A percentile compares a stretch with the other conserved stretches of the same genome.
These are phyloP conservation scores for Drosophila imparisetae DNA, from an alignment of 2,888 invertebrate genomes.

Conservation along the genomic window DNA sequence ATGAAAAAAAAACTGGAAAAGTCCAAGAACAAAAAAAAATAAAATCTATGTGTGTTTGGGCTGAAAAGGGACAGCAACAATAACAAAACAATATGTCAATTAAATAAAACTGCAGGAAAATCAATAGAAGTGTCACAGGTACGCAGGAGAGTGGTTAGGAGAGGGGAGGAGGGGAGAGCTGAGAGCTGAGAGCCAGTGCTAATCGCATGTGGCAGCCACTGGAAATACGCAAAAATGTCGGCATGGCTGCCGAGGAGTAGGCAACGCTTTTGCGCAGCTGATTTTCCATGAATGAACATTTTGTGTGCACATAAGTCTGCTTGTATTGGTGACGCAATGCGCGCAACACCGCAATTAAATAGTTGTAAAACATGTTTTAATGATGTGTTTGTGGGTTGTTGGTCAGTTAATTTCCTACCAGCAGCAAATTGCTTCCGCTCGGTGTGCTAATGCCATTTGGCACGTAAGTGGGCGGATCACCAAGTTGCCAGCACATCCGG, in stretches of 20 bases:
- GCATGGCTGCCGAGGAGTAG: constrained; percentile 7
- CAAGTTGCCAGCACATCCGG: constrained; percentile 71
- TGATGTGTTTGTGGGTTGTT: constrained; percentile 49
- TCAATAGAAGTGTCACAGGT: constrained; percentile 65
- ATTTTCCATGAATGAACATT: constrained; percentile 65
- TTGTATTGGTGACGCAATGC: constrained; percentile 57
- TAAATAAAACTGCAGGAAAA: constrained; percentile 78
- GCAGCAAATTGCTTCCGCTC: constrained; percentile 64
- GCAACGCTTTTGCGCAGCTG: constrained; percentile 40
- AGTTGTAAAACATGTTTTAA: constrained; percentile 72
- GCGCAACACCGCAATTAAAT: constrained; percentile 60
- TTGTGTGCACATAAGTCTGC: not conserved
- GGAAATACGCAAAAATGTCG: constrained; percentile 56
- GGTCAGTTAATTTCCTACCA: constrained; percentile 54
- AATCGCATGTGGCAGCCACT: constrained; percentile 37
- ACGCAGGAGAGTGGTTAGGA: rapidly evolving
- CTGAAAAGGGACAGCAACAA: constrained; percentile 69
- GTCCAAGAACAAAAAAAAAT: constrained; percentile 18
- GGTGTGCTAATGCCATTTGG: constrained; percentile 50
- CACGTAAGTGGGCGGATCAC: constrained; percentile 58
- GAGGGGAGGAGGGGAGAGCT: too few species aligned
- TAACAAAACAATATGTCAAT: constrained; percentile 81
- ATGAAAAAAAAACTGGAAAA: constrained; percentile 55
- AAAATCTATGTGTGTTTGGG: not conserved
- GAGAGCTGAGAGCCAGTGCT: not conserved